Conservation (phyloP, 64 coral and sea anemone species). For the Stichodactyla mertensii region DNA sequence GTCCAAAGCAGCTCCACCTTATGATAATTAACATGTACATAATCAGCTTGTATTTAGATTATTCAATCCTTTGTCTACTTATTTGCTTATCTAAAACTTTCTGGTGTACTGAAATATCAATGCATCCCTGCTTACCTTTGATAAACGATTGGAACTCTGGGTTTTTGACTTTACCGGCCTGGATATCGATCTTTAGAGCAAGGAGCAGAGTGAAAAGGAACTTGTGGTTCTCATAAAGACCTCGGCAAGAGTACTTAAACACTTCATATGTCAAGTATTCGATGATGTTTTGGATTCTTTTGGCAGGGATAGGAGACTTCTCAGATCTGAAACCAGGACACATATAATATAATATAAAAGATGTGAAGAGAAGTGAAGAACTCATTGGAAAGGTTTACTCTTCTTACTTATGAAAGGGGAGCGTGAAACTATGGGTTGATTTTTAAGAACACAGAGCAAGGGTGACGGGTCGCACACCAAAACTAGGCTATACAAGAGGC, state of each 20-base stretch:
- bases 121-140: conserved; percentile 45
- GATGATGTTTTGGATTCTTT: conserved; percentile 97
- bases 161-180: conserved; percentile 71
- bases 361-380: too few relatives aligned
- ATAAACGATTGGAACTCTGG: conserved; percentile 87
- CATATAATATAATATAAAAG: not conserved
- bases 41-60: too few relatives aligned
- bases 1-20: conserved; percentile 98
- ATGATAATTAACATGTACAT: not conserved
- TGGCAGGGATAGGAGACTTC: conserved; percentile 92
- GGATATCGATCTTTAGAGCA: conserved; percentile 97
- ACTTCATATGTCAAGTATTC: conserved; percentile 95
- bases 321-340: conserved; percentile 50
- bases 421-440: too few relatives aligned
- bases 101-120: too few relatives aligned
- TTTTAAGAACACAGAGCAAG: too few relatives aligned
- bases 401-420: too few relatives aligned
- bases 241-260: conserved; percentile 90
- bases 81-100: too few relatives aligned
- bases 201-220: conserved; percentile 89
- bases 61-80: too few relatives aligned
- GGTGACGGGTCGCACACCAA: too few relatives aligned
- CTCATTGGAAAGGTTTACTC: too few relatives aligned
- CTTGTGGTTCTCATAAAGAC: conserved; percentile 96
- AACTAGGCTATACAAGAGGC: too few relatives aligned